A percentile compares a stretch with the other conserved stretches of the same genome.
phyloP scores from a whole-genome alignment of 2,797 vertebrate species.

The Melanotaenia boesemani region DNA sequence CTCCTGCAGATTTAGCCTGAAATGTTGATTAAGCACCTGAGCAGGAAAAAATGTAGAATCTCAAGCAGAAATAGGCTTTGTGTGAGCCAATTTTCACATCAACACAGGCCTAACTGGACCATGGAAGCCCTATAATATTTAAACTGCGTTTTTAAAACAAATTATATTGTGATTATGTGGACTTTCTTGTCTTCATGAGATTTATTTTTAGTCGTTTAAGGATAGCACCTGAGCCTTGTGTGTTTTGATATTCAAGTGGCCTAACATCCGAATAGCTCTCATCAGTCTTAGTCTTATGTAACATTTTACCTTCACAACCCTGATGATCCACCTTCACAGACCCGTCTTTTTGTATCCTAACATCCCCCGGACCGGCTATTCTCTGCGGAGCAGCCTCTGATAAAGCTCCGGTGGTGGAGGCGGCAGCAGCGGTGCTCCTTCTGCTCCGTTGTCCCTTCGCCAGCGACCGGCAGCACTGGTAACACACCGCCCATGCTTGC shows the following conservation, averaged over 20 bases:
- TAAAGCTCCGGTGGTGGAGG: slow-evolving; percentile 38
- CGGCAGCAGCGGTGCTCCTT: slow-evolving; percentile 44
- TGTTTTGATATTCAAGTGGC: slow-evolving; percentile 27
- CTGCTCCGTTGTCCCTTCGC: slow-evolving; percentile 52
- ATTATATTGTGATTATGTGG: not conserved
- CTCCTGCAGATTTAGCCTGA: slow-evolving; percentile 27
- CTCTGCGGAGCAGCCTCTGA: slow-evolving; percentile 32
- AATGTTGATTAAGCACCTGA: slow-evolving; percentile 9
- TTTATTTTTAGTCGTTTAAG: not conserved
- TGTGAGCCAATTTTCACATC: slow-evolving; percentile 2
- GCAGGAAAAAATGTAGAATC: not conserved
- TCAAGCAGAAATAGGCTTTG: not conserved
- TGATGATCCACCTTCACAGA: slow-evolving; percentile 77
- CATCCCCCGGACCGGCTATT: slow-evolving; percentile 80
- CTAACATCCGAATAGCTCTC: slow-evolving; percentile 21
- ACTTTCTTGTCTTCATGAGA: not conserved
- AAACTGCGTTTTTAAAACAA: not conserved
- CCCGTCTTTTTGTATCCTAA: slow-evolving; percentile 88
- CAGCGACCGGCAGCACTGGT: slow-evolving; percentile 90
- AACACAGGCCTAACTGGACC: not conserved
- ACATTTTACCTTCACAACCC: slow-evolving; percentile 72
- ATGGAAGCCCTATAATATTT: not conserved
- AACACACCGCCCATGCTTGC: slow-evolving; percentile 98
- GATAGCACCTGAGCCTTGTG: not conserved
- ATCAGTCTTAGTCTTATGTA: slow-evolving; percentile 11